Conservation (phyloP, 2,797 vertebrate genomes). For the Pelobates cultripes region DNA sequence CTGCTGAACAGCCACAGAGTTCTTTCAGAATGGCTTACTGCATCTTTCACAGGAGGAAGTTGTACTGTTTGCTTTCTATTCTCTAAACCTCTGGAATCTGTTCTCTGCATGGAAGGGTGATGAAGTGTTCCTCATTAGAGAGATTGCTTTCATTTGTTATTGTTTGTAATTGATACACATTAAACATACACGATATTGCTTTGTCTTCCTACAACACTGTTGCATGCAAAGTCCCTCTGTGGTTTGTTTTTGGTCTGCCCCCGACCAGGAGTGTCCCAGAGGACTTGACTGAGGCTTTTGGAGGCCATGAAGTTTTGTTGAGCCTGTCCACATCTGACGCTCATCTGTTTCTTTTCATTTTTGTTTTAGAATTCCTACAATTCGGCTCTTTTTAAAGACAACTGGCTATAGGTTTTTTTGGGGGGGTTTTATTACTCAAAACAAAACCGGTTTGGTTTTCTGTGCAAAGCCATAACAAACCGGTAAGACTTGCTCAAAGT, state of each 20-base stretch:
- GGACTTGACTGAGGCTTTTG: constrained; percentile 59
- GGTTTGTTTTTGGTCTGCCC: constrained; percentile 53
- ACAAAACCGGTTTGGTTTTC: constrained; percentile 12
- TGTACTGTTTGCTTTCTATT: constrained; percentile 67
- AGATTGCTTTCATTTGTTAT: constrained; percentile 65
- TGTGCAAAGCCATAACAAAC: constrained; percentile 37
- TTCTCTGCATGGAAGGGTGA: constrained; percentile 61
- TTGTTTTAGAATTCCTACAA: constrained; percentile 69
- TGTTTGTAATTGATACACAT: constrained; percentile 63
- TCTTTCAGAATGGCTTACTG: constrained; percentile 60
- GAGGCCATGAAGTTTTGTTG: constrained; percentile 53
- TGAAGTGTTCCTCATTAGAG: constrained; percentile 65
- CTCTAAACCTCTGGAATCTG: constrained; percentile 62
- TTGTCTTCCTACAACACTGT: constrained; percentile 58
- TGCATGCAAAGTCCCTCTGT: constrained; percentile 35
- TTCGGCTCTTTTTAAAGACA: constrained; percentile 67
- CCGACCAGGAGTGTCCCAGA: constrained; percentile 37
- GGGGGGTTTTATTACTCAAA: constrained; percentile 6
- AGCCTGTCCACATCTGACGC: constrained; percentile 66
- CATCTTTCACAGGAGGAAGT: constrained; percentile 64
- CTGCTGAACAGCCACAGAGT: constrained; percentile 68
- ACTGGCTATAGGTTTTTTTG: constrained; percentile 52
- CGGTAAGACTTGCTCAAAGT: constrained; percentile 26
- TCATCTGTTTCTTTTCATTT: constrained; percentile 67
- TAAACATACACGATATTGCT: constrained; percentile 61